A percentile compares a stretch with the other conserved stretches of the same genome.
phyloP scores from a whole-genome alignment of 37 sponge, comb jelly and placozoan species.

The Hexactinellida sp. region DNA sequence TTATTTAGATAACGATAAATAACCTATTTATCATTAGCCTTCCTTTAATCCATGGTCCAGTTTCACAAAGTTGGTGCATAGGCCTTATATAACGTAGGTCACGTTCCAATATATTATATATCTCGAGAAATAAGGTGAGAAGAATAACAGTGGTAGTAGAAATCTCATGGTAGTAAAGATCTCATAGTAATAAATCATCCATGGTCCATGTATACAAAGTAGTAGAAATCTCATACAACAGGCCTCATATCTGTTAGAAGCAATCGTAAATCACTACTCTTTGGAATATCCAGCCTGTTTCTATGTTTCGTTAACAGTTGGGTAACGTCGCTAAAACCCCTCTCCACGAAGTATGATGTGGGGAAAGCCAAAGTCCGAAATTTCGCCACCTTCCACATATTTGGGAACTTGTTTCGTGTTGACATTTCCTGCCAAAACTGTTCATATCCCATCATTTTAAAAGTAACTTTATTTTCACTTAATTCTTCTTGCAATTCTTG shows the following conservation, averaged over 20 bases:
- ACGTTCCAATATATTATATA: too few species aligned
- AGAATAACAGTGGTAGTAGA: too few species aligned
- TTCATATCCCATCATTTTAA: neutral
- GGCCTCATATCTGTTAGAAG: slow-evolving; percentile 16
- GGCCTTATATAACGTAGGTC: too few species aligned
- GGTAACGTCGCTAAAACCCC: slow-evolving; percentile 8
- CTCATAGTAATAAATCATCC: too few species aligned
- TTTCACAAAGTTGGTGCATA: too few species aligned
- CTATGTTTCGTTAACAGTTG: slow-evolving; percentile 11
- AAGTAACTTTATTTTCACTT: neutral
- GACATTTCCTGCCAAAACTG: slow-evolving; percentile 2
- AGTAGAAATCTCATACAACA: too few species aligned
- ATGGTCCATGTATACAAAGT: too few species aligned
- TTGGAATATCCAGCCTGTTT: slow-evolving; percentile 16
- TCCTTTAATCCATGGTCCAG: too few species aligned
- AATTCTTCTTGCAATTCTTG: slow-evolving; percentile 7
- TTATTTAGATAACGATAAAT: too few species aligned
- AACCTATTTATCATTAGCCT: too few species aligned
- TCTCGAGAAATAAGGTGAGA: too few species aligned
- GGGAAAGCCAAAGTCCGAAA: neutral
- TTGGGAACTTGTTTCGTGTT: neutral
- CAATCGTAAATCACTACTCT: slow-evolving; percentile 13
- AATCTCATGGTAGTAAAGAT: too few species aligned
- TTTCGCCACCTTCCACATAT: slow-evolving; percentile 7
- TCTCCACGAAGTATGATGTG: slow-evolving; percentile 11